phyloP scores from a whole-genome alignment of 2,888 invertebrate species.

The Amaurobius ferox region DNA sequence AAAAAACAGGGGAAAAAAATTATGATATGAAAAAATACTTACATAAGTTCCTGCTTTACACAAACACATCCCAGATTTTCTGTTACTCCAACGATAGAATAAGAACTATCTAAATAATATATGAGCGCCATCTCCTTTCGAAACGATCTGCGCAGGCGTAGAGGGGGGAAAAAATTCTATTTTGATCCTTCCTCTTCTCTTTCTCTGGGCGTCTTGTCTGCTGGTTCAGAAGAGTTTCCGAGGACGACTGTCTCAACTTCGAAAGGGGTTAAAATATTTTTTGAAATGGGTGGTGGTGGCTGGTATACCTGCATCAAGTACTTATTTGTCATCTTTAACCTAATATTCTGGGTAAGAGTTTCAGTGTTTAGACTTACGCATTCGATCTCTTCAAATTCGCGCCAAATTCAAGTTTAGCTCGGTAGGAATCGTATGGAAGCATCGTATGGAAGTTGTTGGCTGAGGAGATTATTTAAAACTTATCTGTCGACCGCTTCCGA shows the following conservation, averaged over 20 bases:
- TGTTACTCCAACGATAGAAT: too few relatives aligned
- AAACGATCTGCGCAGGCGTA: not conserved
- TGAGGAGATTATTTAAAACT: too few relatives aligned
- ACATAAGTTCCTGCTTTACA: too few relatives aligned
- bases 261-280: not conserved
- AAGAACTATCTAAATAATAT: too few relatives aligned
- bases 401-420: not conserved
- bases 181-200: not conserved
- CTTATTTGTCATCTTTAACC: slow-evolving; percentile 84
- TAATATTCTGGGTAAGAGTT: slow-evolving; percentile 85
- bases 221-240: not conserved
- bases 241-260: not conserved
- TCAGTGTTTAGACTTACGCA: not conserved
- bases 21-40: too few relatives aligned
- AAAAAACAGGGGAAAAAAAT: too few relatives aligned
- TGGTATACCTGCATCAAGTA: slow-evolving; percentile 72
- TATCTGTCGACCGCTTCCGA: too few relatives aligned
- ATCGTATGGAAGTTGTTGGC: too few relatives aligned
- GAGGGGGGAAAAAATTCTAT: not conserved
- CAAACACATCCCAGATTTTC: too few relatives aligned
- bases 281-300: slow-evolving; percentile 57
- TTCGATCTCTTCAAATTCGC: not conserved
- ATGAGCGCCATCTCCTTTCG: not conserved
- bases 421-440: too few relatives aligned
- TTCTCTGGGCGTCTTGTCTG: not conserved